Conservation (phyloP, 2,888 invertebrate species). For the Palloptera scutellata region DNA sequence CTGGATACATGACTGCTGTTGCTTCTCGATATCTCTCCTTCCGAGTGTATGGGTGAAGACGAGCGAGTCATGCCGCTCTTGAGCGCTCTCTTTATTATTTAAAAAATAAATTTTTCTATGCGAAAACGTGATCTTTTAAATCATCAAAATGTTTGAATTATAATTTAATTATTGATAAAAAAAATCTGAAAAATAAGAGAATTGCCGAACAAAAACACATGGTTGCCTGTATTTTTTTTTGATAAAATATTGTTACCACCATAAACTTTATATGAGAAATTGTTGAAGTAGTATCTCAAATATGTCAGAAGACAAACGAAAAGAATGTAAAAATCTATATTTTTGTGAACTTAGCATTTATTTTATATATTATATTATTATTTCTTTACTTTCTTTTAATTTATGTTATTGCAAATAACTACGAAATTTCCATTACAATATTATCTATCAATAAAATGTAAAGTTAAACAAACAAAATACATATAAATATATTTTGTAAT, state of each 20-base stretch:
- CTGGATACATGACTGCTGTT: conserved; percentile 20
- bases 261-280: no score
- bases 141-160: conserved; percentile 8
- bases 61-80: conserved; percentile 24
- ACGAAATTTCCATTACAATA: background rate
- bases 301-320: background rate
- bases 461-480: background rate
- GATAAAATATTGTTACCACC: background rate
- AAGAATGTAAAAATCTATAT: background rate
- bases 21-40: background rate
- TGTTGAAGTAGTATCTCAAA: no score
- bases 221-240: background rate
- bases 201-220: background rate
- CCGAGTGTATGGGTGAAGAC: no score
- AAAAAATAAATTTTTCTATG: background rate
- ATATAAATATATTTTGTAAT: no score
- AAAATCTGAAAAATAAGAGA: background rate
- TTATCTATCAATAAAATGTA: conserved; percentile 2
- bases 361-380: no score
- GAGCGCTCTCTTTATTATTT: conserved; percentile 8
- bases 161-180: conserved; percentile 15
- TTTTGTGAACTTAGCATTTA: background rate
- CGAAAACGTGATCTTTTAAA: conserved; percentile 24
- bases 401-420: conserved; percentile 1
- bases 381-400: background rate